These are phyloP conservation scores for Plectrocnemia conspersa DNA, from an alignment of 1,140 invertebrate species.

Conservation along the genomic window DNA sequence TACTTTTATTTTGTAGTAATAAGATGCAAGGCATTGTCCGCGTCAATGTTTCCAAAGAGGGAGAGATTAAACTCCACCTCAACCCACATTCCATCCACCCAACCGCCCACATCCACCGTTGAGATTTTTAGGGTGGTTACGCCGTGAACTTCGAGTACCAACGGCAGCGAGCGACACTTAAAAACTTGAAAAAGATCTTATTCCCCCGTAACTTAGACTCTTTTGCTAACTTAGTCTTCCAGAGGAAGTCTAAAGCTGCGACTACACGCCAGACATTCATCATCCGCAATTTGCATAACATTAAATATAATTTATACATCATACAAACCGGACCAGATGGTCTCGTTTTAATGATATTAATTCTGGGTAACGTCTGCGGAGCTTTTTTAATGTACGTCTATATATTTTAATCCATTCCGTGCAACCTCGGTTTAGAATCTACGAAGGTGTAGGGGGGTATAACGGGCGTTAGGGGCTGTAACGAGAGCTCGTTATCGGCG, in stretches of 20 bases:
- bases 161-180: constrained; percentile 24
- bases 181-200: constrained; percentile 34
- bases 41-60: no score
- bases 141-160: constrained; percentile 26
- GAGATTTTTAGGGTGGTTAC: constrained; percentile 22
- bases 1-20: no score
- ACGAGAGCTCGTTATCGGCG: constrained; percentile 24
- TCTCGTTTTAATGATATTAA: no score
- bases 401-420: background rate
- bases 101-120: no score
- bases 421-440: background rate
- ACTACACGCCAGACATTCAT: no score
- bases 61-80: no score
- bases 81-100: no score
- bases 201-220: constrained; percentile 12
- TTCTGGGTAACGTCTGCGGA: background rate
- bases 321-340: no score
- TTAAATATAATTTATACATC: no score
- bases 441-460: constrained; percentile 1
- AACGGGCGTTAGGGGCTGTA: constrained; percentile 17
- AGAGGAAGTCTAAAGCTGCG: background rate
- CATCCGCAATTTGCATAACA: no score
- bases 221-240: constrained; percentile 1
- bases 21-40: no score
- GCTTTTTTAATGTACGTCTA: background rate